Evolutionary conservation across 2,888 invertebrate genomes (phyloP), one percentile per base, ranked within the genome.

Genomic region (Agrotis exclamationis): DNA sequence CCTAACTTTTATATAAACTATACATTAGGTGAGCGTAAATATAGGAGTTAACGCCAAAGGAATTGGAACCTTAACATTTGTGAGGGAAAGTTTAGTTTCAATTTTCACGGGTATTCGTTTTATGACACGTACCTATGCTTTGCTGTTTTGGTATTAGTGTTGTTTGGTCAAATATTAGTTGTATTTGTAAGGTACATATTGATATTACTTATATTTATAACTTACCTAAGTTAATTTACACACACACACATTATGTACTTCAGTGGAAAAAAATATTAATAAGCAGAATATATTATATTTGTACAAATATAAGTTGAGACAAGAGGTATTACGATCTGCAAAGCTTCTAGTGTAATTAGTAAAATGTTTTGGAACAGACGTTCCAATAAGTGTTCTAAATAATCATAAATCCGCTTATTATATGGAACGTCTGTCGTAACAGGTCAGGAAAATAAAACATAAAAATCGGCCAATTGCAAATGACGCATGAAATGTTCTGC

Each of bases 1-100:
- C 58, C 48, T 63, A 64, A 79, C 73, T 79, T 78, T 74, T 74
- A 74, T 73, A 72, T 72, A 57, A 62, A 78, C 56, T 74, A 62
- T 72, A 79, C 45, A 72, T 72, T 45, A 70, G 16, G 16, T 3
- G 16, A 11, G 50, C 14, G 14, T 78, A 74, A 63, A 57, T 62
- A 24, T 47, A 51, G n/a, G 44, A 73, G 16, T 13, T 1, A 20
- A 2, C 20, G 14, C 6, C n/a, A 39, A 16, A 20, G 16, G n/a
- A 78, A 39, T 60, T 20, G 60, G 20, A 39, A 72, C 24, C 56
- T 56, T 78, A 59, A 20, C 11, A 9, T 0, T 1, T n/a, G 11
- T 1, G 0, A 0, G 0, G 1, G 16, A 50, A 39, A 20, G 60
- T 39, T 45, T n/a, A 50, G 20, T 70, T 70, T 54, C 14, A 0